Base-by-base conservation (phyloP, 2,113 vertebrate genomes). In the Poecilia latipinna region DNA sequence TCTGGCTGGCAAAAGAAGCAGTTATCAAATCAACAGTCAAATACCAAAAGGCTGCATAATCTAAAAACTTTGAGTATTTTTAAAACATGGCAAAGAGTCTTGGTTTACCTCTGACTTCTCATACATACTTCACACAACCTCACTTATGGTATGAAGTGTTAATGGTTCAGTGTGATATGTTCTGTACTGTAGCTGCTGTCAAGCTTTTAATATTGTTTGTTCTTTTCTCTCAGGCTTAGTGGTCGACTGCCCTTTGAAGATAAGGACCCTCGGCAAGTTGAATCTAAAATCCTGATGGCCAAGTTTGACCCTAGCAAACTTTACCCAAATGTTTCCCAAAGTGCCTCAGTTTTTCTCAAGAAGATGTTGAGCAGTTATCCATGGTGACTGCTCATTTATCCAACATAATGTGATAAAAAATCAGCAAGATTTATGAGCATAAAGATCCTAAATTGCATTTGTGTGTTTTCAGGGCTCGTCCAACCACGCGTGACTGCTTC, bases 271-370 rank as follows among this genome's bases (percentile, higher is more conserved):
- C 88, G 90, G 0, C 93, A 96, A 82, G 95, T 95, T 0, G 96
- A 98, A 87, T 93, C 95, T 78, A 96, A 95, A 92, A 98, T 98
- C 87, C 92, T 96, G 69, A 93, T 95, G 60, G 96, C 96, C 0
- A 97, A 95, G 84, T 98, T 97, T 77, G 97, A 98, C 90, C 95
- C 95, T 51, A 95, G 94, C 42, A 97, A 95, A 92, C 90, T 98
- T 22, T 98, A 97, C 91, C 94, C 96, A 64, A 99, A 99, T 0
- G 96, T 96, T 72, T 99, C 98, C 3, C 98, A 99, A 94, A 97
- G 95, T 65, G 97, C 97, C 83, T 96, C 95, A 15, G 94, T 96
- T 74, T 98, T 99, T 91, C 93, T 99, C 83, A 95, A 97, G 86
- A 99, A 98, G 91, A 94, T 96, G 89, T 94, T 99, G 63, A 95